These are phyloP conservation scores for Xanthia togata DNA, from an alignment of 2,888 invertebrate genomes.

Conservation along the genomic window DNA sequence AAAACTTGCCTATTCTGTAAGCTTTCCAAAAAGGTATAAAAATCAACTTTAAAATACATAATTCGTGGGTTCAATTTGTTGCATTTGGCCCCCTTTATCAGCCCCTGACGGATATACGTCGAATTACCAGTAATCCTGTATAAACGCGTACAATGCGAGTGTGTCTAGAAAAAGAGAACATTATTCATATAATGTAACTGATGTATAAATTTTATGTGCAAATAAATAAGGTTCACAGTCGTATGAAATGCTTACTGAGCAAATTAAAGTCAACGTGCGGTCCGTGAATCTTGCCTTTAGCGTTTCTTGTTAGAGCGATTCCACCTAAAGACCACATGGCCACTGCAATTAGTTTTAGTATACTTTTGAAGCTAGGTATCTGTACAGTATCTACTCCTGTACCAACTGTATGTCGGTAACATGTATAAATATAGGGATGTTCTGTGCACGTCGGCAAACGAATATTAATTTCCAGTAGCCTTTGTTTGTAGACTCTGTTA, in stretches of 20 bases:
- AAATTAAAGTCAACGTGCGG: background rate
- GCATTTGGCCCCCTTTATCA: too few relatives aligned
- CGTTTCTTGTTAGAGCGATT: background rate
- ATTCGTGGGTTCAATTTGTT: too few relatives aligned
- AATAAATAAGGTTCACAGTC: background rate
- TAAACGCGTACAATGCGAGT: too few relatives aligned
- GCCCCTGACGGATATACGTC: too few relatives aligned
- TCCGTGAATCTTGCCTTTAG: background rate
- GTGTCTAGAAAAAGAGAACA: too few relatives aligned
- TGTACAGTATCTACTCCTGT: slow-evolving; percentile 1
- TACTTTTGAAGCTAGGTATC: background rate
- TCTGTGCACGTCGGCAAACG: slow-evolving; percentile 17
- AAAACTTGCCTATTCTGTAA: too few relatives aligned
- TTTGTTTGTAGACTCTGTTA: slow-evolving; percentile 32
- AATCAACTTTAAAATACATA: too few relatives aligned
- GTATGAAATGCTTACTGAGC: background rate
- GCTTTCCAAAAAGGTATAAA: too few relatives aligned
- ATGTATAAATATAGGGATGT: slow-evolving; percentile 10
- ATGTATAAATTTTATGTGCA: background rate
- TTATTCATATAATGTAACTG: too few relatives aligned
- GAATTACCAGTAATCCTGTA: too few relatives aligned
- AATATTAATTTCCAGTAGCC: slow-evolving; percentile 54
- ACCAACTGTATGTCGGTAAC: background rate
- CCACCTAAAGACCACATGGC: background rate
- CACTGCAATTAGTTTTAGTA: background rate